Evolutionary conservation across 35 echinoderm and acorn worm genomes (phyloP).

Genomic region (Holothuria glaberrima): DNA sequence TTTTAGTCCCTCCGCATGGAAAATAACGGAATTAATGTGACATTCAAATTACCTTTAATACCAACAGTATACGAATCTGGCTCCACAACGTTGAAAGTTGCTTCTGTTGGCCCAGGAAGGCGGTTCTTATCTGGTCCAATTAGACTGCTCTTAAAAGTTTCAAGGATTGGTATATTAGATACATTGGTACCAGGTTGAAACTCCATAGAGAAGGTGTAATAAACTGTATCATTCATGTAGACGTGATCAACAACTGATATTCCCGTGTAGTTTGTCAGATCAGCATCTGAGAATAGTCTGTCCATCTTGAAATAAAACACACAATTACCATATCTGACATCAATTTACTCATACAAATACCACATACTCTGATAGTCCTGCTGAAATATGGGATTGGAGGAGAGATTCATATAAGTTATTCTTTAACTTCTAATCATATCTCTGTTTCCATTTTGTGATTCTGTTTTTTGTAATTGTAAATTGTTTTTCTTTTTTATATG

Average conservation of each 20-base stretch:
- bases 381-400: too few species aligned
- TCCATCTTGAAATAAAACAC: slow-evolving; percentile 3
- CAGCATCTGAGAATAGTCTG: background rate
- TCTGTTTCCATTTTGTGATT: too few species aligned
- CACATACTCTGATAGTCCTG: too few species aligned
- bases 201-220: background rate
- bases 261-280: background rate
- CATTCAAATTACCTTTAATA: background rate
- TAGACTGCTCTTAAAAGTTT: background rate
- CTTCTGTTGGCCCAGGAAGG: background rate
- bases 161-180: background rate
- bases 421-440: too few species aligned
- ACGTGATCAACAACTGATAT: background rate
- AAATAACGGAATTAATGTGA: too few species aligned
- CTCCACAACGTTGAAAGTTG: background rate
- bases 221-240: background rate
- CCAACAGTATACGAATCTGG: slow-evolving; percentile 10
- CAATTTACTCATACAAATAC: too few species aligned
- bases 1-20: too few species aligned
- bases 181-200: background rate
- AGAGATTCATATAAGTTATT: too few species aligned
- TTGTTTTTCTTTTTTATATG: too few species aligned
- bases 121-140: background rate
- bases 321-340: background rate
- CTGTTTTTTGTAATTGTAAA: too few species aligned